Conservation (phyloP, 1,140 invertebrate species). For the Sycophaga agraensis region DNA sequence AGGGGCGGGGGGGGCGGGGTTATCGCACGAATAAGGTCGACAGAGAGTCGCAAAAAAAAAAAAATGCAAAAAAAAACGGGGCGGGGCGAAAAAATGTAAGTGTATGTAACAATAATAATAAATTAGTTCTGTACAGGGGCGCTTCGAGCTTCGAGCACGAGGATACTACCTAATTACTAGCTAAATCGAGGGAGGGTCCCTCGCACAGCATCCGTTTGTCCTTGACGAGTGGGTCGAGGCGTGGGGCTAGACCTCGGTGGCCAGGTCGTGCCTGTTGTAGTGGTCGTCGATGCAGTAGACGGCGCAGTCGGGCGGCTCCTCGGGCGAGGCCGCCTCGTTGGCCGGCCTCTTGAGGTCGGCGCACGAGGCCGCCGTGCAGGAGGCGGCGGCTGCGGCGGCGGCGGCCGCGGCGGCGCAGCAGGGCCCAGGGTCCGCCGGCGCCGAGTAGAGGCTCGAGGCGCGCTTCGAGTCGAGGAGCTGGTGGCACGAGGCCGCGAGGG, state of each 20-base stretch:
- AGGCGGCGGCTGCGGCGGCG: too few species aligned
- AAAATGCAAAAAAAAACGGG: neutral
- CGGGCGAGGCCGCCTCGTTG: conserved; percentile 27
- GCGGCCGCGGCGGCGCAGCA: conserved; percentile 26
- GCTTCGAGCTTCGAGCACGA: conserved; percentile 41
- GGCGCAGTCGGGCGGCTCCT: conserved; percentile 46
- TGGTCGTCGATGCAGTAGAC: conserved; percentile 69
- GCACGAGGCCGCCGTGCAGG: too few species aligned
- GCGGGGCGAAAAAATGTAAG: neutral
- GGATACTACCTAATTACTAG: conserved; percentile 46
- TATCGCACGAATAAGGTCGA: too few species aligned
- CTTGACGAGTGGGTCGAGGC: neutral
- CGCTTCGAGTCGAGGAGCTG: conserved; percentile 47
- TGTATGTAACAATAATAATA: conserved; percentile 59
- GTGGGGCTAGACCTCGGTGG: conserved; percentile 64
- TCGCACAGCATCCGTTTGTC: conserved; percentile 44
- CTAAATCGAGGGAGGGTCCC: conserved; percentile 38
- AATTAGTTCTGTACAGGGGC: conserved; percentile 60
- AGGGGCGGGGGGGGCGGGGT: too few species aligned
- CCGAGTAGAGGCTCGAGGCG: conserved; percentile 49
- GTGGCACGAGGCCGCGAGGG: conserved; percentile 29
- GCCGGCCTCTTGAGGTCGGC: conserved; percentile 53
- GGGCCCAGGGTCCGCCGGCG: conserved; percentile 11
- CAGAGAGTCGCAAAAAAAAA: too few species aligned
- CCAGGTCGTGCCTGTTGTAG: conserved; percentile 62